phyloP scores from a whole-genome alignment of 2,888 invertebrate genomes.

The Melanchra persicariae region DNA sequence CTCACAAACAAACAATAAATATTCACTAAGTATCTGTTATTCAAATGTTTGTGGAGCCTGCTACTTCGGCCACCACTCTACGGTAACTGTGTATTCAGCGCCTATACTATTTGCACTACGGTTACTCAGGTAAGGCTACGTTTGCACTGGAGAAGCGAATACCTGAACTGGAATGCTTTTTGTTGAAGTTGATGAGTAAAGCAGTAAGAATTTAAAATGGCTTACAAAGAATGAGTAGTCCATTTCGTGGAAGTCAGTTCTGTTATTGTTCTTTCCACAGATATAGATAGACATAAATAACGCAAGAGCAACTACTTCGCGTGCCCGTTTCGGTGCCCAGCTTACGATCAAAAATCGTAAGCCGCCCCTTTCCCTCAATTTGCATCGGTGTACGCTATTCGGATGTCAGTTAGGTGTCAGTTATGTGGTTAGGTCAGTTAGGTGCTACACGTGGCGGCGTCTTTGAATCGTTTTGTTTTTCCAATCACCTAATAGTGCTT shows the following conservation, averaged over 20 bases:
- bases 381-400: too few species aligned
- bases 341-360: too few species aligned
- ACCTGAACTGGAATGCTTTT: background rate
- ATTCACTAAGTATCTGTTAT: background rate
- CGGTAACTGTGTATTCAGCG: slow-evolving; percentile 43
- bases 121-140: slow-evolving; percentile 7
- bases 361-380: too few species aligned
- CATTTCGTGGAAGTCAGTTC: background rate
- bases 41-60: slow-evolving; percentile 8
- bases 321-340: too few species aligned
- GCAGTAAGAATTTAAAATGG: background rate
- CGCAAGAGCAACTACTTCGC: too few species aligned
- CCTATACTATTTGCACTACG: slow-evolving; percentile 36
- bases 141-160: slow-evolving; percentile 3
- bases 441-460: too few species aligned
- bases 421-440: too few species aligned
- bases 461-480: too few species aligned
- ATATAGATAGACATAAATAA: too few species aligned
- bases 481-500: too few species aligned
- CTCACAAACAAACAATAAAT: slow-evolving; percentile 3
- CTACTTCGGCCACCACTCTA: background rate
- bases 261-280: background rate
- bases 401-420: too few species aligned
- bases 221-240: background rate
- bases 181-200: slow-evolving; percentile 6